Evolutionary conservation across 2,888 invertebrate species (phyloP), one percentile per base, ranked within the genome.

Genomic region (Ceramica pisi): DNA sequence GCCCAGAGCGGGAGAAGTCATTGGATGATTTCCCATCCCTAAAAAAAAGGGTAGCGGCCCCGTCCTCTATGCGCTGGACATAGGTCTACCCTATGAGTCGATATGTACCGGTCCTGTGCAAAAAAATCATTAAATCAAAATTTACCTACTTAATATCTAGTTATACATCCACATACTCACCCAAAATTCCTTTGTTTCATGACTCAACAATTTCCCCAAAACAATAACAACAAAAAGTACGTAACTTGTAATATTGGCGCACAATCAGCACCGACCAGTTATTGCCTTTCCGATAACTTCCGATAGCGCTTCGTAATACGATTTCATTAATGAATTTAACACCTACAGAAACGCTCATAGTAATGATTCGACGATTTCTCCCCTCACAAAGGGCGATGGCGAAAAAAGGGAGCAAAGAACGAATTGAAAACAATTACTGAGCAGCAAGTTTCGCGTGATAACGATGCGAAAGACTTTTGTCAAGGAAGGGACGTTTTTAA

Each of bases 381-480:
- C 77, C 81, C 78, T 73, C 80, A 89, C 86, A 89, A 90, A 88
- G 81, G 82, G 72, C 80, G 73, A 69, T 81, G 53, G 69, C 8
- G 65, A 44, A 80, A 86, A 85, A 81, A 71, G 67, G 76, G 70
- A 21, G n/a, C 38, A 80, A 81, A 76, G 70, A 81, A 90, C 89
- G 91, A 92, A 93, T 92, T 90, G 92, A 90, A 94, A 94, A 93
- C 93, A 93, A 93, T 94, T 93, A 93, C 91, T 81, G 73, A 79
- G 86, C 77, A 87, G 87, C 89, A 90, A 93, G 91, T 92, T 92
- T 88, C 88, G 82, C 87, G 88, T 89, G 93, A 93, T 92, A 93
- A 92, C 91, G 90, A 88, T 89, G 82, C 80, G 75, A 83, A 84
- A 79, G 90, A 90, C 89, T 90, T 91, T 90, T 92, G 89, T 91